Evolutionary conservation across 2,888 invertebrate genomes (phyloP).

Genomic region (Eilema depressum): DNA sequence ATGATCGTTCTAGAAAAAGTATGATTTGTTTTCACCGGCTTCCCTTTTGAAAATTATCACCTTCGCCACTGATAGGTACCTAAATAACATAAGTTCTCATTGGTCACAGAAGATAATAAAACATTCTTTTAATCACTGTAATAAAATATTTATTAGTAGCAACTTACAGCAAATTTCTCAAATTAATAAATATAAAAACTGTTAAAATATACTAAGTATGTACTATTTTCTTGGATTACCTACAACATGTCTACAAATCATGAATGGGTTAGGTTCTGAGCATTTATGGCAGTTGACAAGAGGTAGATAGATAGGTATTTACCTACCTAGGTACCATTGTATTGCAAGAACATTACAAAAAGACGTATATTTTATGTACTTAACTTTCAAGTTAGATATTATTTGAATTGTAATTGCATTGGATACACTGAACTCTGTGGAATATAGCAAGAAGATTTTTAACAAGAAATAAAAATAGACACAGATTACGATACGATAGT

Average conservation of each 20-base stretch:
- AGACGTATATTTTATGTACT: constrained; percentile 5
- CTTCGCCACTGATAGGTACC: no score
- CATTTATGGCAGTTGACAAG: constrained; percentile 66
- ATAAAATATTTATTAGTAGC: constrained; percentile 77
- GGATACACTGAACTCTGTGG: constrained; percentile 13
- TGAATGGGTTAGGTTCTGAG: constrained; percentile 68
- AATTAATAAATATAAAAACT: constrained; percentile 59
- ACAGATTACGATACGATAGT: not conserved
- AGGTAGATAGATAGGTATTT: constrained; percentile 16
- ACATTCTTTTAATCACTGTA: constrained; percentile 67
- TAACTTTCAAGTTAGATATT: constrained; percentile 44
- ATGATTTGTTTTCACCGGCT: no score
- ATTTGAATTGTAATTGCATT: constrained; percentile 24
- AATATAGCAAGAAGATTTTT: constrained; percentile 13
- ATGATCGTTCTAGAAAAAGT: no score
- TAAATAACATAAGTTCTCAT: no score
- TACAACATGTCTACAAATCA: constrained; percentile 15
- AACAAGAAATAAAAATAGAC: not conserved
- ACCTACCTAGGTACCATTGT: constrained; percentile 16
- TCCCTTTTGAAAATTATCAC: no score
- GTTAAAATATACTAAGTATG: constrained; percentile 45
- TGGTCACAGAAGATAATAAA: constrained; percentile 25
- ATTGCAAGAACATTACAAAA: not conserved
- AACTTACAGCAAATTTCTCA: constrained; percentile 72
- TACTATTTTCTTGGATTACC: constrained; percentile 21